phyloP scores from a whole-genome alignment of 2,113 vertebrate species.

The Rhadina sibilatrix region DNA sequence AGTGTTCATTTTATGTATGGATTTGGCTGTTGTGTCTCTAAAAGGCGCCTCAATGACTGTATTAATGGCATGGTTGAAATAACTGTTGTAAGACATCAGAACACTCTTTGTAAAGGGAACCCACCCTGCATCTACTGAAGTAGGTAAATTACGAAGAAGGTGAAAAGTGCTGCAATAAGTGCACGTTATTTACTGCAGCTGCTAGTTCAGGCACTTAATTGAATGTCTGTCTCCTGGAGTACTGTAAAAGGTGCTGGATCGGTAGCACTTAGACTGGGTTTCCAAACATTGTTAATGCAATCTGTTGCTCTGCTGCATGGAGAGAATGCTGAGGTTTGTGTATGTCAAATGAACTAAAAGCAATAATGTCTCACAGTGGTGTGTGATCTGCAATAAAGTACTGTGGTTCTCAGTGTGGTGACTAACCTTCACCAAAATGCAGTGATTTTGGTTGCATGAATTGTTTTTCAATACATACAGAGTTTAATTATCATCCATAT shows the following conservation, averaged over 20 bases:
- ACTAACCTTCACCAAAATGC: neutral
- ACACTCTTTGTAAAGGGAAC: neutral
- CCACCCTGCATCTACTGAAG: neutral
- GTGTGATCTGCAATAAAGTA: neutral
- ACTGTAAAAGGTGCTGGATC: neutral
- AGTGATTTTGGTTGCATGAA: neutral
- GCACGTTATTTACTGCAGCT: neutral
- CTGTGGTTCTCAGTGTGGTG: neutral
- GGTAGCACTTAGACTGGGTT: neutral
- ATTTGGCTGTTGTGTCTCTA: neutral
- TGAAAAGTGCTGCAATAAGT: neutral
- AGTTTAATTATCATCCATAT: constrained; percentile 2
- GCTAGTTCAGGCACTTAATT: neutral
- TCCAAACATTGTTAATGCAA: neutral
- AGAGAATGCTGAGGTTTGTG: neutral
- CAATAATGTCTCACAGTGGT: neutral
- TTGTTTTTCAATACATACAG: neutral
- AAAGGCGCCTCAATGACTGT: neutral
- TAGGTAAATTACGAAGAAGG: neutral
- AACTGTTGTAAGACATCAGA: neutral
- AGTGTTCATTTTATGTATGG: neutral
- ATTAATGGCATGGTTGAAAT: neutral
- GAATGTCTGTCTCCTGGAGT: neutral
- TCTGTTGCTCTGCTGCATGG: neutral
- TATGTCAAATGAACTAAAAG: neutral